Evolutionary conservation across 2,797 vertebrate species (phyloP).

Genomic region (Onychomys arenicola): DNA sequence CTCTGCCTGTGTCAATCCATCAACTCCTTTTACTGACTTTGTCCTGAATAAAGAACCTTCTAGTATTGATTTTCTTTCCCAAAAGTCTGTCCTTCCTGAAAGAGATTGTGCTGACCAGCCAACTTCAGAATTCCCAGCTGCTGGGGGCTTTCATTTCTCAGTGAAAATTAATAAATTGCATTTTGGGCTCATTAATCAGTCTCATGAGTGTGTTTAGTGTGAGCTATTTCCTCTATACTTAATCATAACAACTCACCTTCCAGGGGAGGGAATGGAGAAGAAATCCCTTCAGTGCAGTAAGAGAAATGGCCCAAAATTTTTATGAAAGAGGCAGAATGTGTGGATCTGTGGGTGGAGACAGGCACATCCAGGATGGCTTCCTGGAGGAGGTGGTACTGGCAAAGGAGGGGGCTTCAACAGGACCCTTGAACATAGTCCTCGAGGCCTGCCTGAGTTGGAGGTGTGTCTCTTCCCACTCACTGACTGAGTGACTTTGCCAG

Average conservation of each 20-base stretch:
- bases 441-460: neutral
- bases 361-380: neutral
- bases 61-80: constrained; percentile 79
- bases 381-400: neutral
- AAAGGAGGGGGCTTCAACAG: neutral
- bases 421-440: neutral
- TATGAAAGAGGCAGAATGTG: neutral
- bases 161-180: constrained; percentile 65
- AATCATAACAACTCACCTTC: neutral
- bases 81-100: constrained; percentile 76
- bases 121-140: constrained; percentile 63
- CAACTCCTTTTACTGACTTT: constrained; percentile 64
- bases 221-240: neutral
- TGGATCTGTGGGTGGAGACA: no score
- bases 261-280: neutral
- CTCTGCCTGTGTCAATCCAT: constrained; percentile 54
- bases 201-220: constrained; percentile 53
- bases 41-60: constrained; percentile 65
- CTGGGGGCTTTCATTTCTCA: constrained; percentile 53
- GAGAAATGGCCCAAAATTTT: neutral
- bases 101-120: constrained; percentile 77
- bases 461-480: neutral
- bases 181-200: constrained; percentile 56
- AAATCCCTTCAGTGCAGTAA: neutral
- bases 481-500: no score